Evolutionary conservation across 2,113 vertebrate genomes (phyloP).

Genomic region (Dicrurus megarhynchus): DNA sequence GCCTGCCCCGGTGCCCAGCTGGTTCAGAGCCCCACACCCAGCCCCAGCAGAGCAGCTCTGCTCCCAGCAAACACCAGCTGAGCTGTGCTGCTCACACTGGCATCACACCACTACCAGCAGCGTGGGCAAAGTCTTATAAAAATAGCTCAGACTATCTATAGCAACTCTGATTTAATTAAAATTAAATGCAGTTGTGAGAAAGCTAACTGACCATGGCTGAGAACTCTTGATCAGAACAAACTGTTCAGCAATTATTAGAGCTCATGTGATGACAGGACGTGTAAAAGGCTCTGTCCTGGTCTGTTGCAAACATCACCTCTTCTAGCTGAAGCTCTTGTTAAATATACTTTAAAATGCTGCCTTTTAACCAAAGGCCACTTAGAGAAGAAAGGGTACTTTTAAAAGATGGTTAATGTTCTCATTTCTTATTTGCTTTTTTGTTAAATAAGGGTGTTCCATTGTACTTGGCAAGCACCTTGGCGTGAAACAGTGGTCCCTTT

Average conservation of each 20-base stretch:
- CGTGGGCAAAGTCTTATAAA: background rate
- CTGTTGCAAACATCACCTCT: background rate
- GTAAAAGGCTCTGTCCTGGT: background rate
- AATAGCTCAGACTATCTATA: background rate
- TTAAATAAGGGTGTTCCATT: background rate
- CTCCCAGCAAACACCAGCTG: background rate
- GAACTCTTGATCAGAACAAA: background rate
- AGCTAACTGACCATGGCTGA: background rate
- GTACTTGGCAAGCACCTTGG: background rate
- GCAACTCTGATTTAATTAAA: background rate
- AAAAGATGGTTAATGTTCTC: background rate
- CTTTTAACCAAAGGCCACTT: background rate
- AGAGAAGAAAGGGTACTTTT: background rate
- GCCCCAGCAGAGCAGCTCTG: background rate
- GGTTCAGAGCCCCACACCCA: fast-evolving
- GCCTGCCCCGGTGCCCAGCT: background rate
- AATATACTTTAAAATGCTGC: background rate
- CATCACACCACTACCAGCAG: background rate
- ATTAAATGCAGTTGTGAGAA: background rate
- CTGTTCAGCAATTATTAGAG: background rate
- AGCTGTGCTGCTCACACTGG: fast-evolving
- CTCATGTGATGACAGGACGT: background rate
- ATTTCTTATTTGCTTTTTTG: background rate
- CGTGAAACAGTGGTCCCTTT: background rate
- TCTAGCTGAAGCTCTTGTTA: background rate